Evolutionary conservation across 1,140 invertebrate genomes (phyloP).

Genomic region (Drosophila bocki): DNA sequence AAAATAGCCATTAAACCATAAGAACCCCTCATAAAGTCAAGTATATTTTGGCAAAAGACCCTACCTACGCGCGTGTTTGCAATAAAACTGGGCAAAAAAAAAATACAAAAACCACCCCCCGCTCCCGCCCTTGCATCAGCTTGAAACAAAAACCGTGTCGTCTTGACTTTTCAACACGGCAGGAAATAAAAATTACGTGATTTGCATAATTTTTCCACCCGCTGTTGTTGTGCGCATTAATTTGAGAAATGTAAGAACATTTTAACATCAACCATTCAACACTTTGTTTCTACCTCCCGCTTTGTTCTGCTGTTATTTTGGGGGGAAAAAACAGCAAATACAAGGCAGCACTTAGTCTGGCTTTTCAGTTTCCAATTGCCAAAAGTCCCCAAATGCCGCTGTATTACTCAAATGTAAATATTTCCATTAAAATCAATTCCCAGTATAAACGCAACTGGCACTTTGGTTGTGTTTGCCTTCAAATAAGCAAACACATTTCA

Average conservation of each 20-base stretch:
- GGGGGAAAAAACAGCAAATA: neutral
- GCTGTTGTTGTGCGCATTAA: slow-evolving; percentile 51
- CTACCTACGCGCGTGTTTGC: slow-evolving; percentile 30
- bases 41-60: neutral
- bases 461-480: slow-evolving; percentile 26
- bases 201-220: slow-evolving; percentile 51
- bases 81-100: slow-evolving; percentile 22
- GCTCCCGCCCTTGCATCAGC: neutral
- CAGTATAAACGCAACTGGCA: slow-evolving; percentile 1
- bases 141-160: slow-evolving; percentile 45
- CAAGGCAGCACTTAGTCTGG: slow-evolving; percentile 38
- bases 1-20: slow-evolving; percentile 7
- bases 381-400: slow-evolving; percentile 1
- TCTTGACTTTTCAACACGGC: slow-evolving; percentile 39
- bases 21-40: neutral
- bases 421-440: slow-evolving; percentile 59
- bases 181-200: slow-evolving; percentile 55
- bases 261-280: slow-evolving; percentile 33
- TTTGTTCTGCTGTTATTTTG: neutral
- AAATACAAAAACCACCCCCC: neutral
- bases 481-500: slow-evolving; percentile 58
- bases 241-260: slow-evolving; percentile 41
- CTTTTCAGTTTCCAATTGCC: slow-evolving; percentile 27
- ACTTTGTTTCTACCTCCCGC: slow-evolving; percentile 14
- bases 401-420: slow-evolving; percentile 41